A percentile compares a stretch with the other conserved stretches of the same genome.
Conservation (phyloP, 2,797 vertebrate genomes). For the Gymnoscopelus braueri region DNA sequence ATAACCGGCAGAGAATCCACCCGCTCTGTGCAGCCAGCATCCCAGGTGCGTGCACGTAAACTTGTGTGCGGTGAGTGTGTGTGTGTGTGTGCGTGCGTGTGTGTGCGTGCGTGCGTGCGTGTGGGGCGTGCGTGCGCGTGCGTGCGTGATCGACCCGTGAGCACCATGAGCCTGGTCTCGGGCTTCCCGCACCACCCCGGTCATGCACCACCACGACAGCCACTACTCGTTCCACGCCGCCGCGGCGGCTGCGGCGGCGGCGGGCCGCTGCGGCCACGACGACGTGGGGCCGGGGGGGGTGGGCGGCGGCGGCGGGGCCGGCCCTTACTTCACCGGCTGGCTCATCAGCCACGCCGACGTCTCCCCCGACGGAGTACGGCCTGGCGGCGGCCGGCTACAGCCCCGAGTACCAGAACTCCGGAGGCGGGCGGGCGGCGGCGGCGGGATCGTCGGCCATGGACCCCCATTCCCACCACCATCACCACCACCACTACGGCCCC, state of each 20-base stretch:
- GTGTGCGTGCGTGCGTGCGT: neutral
- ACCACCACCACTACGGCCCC: conserved; percentile 68
- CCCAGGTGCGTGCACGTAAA: too few species aligned
- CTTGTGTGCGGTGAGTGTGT: neutral
- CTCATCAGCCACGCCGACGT: conserved; percentile 96
- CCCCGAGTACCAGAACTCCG: conserved; percentile 67
- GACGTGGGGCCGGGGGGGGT: conserved; percentile 65
- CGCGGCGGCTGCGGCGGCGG: conserved; percentile 71
- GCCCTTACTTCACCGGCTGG: conserved; percentile 97
- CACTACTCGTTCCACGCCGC: conserved; percentile 89
- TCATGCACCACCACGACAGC: conserved; percentile 94
- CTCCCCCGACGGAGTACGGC: conserved; percentile 92
- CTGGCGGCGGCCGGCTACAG: conserved; percentile 71
- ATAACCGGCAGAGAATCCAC: too few species aligned
- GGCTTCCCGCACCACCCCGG: conserved; percentile 95
- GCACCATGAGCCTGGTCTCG: conserved; percentile 93
- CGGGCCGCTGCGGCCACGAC: conserved; percentile 93
- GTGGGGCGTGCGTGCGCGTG: neutral
- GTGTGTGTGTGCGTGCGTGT: conserved; percentile 1
- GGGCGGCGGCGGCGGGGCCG: conserved; percentile 61
- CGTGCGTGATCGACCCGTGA: neutral
- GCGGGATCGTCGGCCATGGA: conserved; percentile 60
- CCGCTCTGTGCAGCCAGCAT: too few species aligned
- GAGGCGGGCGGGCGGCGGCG: neutral
- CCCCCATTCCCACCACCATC: conserved; percentile 57